Base-by-base conservation (phyloP, 2,113 vertebrate species). In the Atractosteus spatula region DNA sequence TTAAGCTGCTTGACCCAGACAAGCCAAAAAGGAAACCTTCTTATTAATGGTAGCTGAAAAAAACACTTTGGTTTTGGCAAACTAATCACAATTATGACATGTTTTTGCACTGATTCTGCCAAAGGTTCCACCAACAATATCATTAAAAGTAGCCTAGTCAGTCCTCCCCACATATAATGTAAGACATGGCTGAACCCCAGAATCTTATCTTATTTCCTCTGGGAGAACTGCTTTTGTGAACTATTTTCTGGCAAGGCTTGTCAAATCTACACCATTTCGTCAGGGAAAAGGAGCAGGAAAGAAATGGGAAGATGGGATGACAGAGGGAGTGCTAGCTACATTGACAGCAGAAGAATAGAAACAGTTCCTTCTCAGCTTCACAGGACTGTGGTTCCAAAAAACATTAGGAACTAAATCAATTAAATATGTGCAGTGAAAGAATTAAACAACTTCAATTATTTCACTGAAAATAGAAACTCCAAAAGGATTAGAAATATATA, bases 151-250 rank as follows among this genome's bases (percentile, higher is more conserved):
- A 59, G n/a, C 57, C 3, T 6, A 59, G 12, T 59, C 57, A 59
- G 57, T 59, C 11, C 63, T 13, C 41, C 73, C 63, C 67, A 70
- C 75, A 67, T 64, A 29, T 64, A 79, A 76, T 62, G 77, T 47
- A 69, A 67, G 72, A 63, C 41, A 41, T 13, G 51, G 70, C 69
- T 65, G 55, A 55, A 74, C 71, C 74, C 70, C 66, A 80, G 74
- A 83, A 78, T 63, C 80, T 84, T 87, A 84, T 87, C 82, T 0
- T 70, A 66, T 74, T 76, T 83, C 83, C 78, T 79, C 71, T 68
- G 68, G 71, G 70, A 76, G 78, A 68, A 44, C 72, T 45, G 16
- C 72, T 77, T 62, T 73, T 77, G 71, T 88, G 80, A 88, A 84
- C 81, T 82, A 78, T 81, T 76, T 79, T 73, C 81, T 89, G 88